Conservation (phyloP, 2,888 invertebrate species). For the Cabera pusaria region DNA sequence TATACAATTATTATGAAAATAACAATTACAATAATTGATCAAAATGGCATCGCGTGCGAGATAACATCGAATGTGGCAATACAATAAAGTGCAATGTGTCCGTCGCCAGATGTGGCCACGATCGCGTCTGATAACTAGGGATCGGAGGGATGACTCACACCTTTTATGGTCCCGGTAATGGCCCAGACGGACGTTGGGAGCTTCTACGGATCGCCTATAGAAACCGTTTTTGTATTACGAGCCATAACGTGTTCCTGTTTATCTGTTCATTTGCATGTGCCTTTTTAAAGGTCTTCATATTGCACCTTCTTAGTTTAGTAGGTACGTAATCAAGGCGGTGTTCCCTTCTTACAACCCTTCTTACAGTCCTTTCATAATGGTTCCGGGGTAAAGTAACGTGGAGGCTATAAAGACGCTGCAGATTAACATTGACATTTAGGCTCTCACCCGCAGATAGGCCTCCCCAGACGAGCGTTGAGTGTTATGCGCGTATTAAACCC, state of each 20-base stretch:
- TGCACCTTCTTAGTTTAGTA: slow-evolving; percentile 10
- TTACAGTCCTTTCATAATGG: slow-evolving; percentile 29
- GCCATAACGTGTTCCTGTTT: slow-evolving; percentile 4
- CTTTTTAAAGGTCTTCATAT: slow-evolving; percentile 8
- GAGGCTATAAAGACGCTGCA: slow-evolving; percentile 38
- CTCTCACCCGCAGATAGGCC: slow-evolving; percentile 28
- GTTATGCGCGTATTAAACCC: slow-evolving; percentile 67
- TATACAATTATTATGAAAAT: slow-evolving; percentile 3
- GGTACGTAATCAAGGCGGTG: slow-evolving; percentile 17
- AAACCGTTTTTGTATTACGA: slow-evolving; percentile 17
- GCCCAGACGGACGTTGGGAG: slow-evolving; percentile 37
- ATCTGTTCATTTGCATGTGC: slow-evolving; percentile 9
- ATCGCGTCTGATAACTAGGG: slow-evolving; percentile 42
- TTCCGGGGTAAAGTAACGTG: slow-evolving; percentile 32
- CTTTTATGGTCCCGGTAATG: slow-evolving; percentile 42
- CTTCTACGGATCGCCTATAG: slow-evolving; percentile 21
- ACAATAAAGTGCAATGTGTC: slow-evolving; percentile 46
- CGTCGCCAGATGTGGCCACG: slow-evolving; percentile 52
- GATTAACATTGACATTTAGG: slow-evolving; percentile 47
- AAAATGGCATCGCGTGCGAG: slow-evolving; percentile 35
- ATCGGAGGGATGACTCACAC: slow-evolving; percentile 47
- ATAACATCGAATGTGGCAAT: slow-evolving; percentile 34
- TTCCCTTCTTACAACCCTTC: slow-evolving; percentile 23
- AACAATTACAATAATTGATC: slow-evolving; percentile 9
- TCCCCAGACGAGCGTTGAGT: slow-evolving; percentile 39